Percentiles rank a stretch among this genome's conserved stretches.
These are phyloP conservation scores for Entomobrya multifasciata DNA, from an alignment of 2,888 invertebrate species.

Conservation along the genomic window DNA sequence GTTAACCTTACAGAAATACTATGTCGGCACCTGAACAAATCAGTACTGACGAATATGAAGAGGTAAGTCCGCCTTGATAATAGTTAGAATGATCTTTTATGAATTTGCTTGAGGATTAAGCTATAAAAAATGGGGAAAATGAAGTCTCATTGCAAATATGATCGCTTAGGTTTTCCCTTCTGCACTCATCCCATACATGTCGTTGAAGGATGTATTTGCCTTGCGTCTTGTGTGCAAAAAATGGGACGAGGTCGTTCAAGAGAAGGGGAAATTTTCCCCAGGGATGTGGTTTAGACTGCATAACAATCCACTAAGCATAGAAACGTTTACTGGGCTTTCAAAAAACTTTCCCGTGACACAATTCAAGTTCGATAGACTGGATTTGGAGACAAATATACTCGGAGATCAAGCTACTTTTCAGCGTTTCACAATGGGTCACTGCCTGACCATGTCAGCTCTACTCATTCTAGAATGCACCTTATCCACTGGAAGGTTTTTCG, in stretches of 20 bases:
- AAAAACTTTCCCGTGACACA: neutral
- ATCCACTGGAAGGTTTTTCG: conserved; percentile 41
- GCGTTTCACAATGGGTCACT: neutral
- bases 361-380: conserved; percentile 2
- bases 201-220: neutral
- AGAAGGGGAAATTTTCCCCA: neutral
- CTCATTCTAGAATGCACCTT: neutral
- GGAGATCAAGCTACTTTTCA: conserved; percentile 16
- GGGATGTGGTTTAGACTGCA: neutral
- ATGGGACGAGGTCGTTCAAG: conserved; percentile 10
- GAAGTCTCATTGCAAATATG: no score
- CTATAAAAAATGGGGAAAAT: no score
- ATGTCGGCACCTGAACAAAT: no score
- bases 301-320: neutral
- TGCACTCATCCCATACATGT: neutral
- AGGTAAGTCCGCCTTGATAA: no score
- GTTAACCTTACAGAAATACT: no score
- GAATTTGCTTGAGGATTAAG: no score
- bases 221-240: neutral
- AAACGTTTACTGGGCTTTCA: no score
- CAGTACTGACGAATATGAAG: no score
- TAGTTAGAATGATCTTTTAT: no score
- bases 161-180: neutral
- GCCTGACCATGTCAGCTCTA: conserved; percentile 8
- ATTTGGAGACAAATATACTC: conserved; percentile 28